A percentile compares a stretch with the other conserved stretches of the same genome.
These are phyloP conservation scores for Ennomos erosarius DNA, from an alignment of 2,888 invertebrate genomes.

Conservation along the genomic window DNA sequence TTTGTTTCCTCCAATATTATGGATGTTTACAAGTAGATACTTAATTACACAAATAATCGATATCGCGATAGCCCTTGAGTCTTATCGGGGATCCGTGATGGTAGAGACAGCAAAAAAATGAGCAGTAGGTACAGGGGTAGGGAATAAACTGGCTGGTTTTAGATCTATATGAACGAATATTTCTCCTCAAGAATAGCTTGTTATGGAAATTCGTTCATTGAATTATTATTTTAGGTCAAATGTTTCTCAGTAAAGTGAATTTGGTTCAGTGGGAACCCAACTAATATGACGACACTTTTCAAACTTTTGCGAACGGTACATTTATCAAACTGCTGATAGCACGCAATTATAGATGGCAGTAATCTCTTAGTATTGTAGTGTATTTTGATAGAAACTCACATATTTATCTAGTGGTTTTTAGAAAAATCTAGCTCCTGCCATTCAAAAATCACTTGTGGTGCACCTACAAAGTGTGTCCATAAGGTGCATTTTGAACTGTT, in stretches of 20 bases:
- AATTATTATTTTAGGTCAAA: too few species aligned
- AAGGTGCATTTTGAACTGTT: not conserved
- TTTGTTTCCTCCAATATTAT: conserved; percentile 3
- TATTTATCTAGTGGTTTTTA: not conserved
- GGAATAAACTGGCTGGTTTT: too few species aligned
- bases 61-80: conserved; percentile 23
- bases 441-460: not conserved
- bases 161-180: too few species aligned
- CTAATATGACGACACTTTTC: too few species aligned
- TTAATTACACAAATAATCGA: conserved; percentile 23
- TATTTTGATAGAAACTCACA: conserved; percentile 17
- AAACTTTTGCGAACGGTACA: conserved; percentile 19
- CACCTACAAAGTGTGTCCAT: not conserved
- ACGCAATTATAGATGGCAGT: conserved; percentile 25
- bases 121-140: too few species aligned
- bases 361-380: conserved; percentile 23
- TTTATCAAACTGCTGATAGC: conserved; percentile 23
- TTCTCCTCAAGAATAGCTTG: too few species aligned
- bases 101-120: conserved; percentile 17
- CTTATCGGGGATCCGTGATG: conserved; percentile 25
- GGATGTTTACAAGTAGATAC: conserved; percentile 3
- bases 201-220: too few species aligned
- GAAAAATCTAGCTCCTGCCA: not conserved
- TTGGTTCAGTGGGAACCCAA: too few species aligned
- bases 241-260: too few species aligned